phyloP scores from a whole-genome alignment of 2,888 invertebrate species.

The Coelogynopora nodosa region DNA sequence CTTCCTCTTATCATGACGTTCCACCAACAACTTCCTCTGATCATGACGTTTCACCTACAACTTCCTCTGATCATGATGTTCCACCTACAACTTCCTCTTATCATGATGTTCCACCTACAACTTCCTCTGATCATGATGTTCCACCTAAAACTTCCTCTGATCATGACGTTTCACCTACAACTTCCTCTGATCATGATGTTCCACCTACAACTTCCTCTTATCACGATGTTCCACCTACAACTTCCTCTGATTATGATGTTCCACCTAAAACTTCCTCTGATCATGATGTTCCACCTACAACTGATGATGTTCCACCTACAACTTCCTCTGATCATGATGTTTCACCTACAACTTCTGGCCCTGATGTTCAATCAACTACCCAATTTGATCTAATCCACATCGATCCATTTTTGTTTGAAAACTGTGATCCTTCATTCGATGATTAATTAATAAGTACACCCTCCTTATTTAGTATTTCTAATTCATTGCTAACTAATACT shows the following conservation, averaged over 20 bases:
- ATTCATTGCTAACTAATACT: not conserved
- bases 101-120: not conserved
- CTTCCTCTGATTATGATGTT: not conserved
- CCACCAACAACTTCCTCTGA: not conserved
- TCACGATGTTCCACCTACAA: not conserved
- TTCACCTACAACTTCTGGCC: not conserved
- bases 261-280: not conserved
- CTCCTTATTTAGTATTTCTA: slow-evolving; percentile 2
- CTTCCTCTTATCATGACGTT: not conserved
- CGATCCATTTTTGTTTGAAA: slow-evolving; percentile 3
- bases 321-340: not conserved
- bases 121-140: not conserved
- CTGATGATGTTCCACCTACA: not conserved
- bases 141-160: not conserved
- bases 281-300: no score
- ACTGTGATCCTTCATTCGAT: not conserved
- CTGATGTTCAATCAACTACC: not conserved
- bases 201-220: not conserved
- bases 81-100: not conserved
- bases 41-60: not conserved
- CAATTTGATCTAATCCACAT: not conserved
- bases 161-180: not conserved
- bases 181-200: not conserved
- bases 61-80: not conserved
- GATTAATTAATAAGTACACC: not conserved